Conservation (phyloP, 2,888 invertebrate species). For the Meta bourneti region DNA sequence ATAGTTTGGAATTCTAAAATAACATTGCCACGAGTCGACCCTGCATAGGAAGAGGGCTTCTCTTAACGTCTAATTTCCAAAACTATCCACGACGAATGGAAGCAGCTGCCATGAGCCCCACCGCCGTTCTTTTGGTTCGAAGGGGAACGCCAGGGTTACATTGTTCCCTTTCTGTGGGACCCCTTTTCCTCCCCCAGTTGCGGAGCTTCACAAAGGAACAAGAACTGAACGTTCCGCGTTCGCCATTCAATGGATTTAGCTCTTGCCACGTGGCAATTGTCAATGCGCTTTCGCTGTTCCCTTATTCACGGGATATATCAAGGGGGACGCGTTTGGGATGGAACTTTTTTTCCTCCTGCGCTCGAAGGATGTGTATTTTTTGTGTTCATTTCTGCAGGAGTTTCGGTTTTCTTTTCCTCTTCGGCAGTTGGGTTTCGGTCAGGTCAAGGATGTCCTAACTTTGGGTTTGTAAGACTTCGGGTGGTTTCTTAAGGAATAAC, state of each 20-base stretch:
- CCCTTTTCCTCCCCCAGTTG: conserved; percentile 12
- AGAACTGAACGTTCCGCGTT: conserved; percentile 53
- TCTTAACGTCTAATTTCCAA: conserved; percentile 8
- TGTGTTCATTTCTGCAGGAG: conserved; percentile 48
- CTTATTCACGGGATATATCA: conserved; percentile 44
- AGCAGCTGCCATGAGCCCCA: conserved; percentile 52
- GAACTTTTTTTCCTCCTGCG: conserved; percentile 24
- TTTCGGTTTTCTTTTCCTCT: conserved; percentile 60
- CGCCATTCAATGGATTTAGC: conserved; percentile 67
- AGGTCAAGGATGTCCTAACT: conserved; percentile 61
- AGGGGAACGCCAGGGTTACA: conserved; percentile 29
- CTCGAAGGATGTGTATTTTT: conserved; percentile 1
- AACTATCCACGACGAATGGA: not conserved
- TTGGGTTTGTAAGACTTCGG: not conserved
- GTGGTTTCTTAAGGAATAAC: not conserved
- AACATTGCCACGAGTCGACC: not conserved
- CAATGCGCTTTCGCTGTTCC: conserved; percentile 51
- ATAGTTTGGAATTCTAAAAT: not conserved
- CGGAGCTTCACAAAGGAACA: conserved; percentile 57
- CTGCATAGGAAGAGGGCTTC: not conserved
- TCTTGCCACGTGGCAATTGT: conserved; percentile 73
- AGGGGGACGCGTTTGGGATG: conserved; percentile 20
- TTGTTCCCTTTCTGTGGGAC: conserved; percentile 56
- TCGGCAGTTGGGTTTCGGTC: conserved; percentile 37
- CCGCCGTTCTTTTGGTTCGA: conserved; percentile 7